Evolutionary conservation across 2,888 invertebrate species (phyloP), one percentile per base, ranked within the genome.

Genomic region (Sarcophaga variegata): DNA sequence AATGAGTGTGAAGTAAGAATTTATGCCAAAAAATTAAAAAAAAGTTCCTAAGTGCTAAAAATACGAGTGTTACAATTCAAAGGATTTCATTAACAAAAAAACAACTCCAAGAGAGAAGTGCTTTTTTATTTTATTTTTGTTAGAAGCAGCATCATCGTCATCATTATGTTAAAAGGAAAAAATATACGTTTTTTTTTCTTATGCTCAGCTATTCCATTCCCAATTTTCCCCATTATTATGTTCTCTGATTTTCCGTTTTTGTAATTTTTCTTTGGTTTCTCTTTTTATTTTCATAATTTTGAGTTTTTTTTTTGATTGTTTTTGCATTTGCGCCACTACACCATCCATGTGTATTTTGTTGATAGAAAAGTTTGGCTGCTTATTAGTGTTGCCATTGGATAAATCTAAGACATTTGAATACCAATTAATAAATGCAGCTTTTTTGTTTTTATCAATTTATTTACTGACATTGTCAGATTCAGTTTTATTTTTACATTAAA

Each of bases 281-380:
- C 4, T 75, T 63, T 64, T 49, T 54, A 37, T 83, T 76, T 85
- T 81, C 60, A 70, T 64, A 49, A 60, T 54, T 64, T 49, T 12
- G n/a, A 20, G n/a, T 17, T 17, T 67, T 10, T 63, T 37, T 10
- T 80, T 59, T 69, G 1, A 63, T 54, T 11, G 14, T 74, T 80
- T 82, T 83, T 86, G 79, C 82, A 86, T 86, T 86, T 86, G 79
- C 85, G 85, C 86, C 79, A 85, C 81, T 17, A 54, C 17, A 54
- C 12, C 14, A 74, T 85, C 82, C 75, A 69, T 81, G 60, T 49
- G 17, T 70, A 14, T 47, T 17, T 80, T 81, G 71, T 81, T 77
- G 64, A 63, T 47, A 74, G 70, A 70, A 76, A 75, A 83, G 47
- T 78, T 78, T 69, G 67, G 20, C 67, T 66, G 62, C 3, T 27